Conservation (phyloP, 2,113 vertebrate species). For the Gavialis gangeticus region DNA sequence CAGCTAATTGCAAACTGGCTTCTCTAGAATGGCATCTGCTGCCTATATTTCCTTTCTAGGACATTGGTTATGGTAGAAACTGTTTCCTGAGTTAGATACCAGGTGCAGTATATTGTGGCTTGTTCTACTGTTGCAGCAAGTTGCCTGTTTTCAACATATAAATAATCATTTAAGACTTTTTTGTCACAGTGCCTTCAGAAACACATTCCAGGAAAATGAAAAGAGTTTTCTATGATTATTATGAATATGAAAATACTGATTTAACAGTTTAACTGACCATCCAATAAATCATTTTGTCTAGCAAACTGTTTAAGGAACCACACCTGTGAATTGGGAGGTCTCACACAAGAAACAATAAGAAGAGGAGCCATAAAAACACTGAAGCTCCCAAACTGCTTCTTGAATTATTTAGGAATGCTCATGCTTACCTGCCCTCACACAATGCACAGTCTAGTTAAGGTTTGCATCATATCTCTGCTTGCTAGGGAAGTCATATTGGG, state of each 20-base stretch:
- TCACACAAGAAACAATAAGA: neutral
- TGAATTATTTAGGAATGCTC: conserved; percentile 1
- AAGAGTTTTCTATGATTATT: neutral
- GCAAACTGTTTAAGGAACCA: neutral
- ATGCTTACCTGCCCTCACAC: conserved; percentile 16
- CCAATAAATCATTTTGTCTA: neutral
- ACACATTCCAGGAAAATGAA: neutral
- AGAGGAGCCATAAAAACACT: neutral
- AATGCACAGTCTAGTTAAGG: neutral
- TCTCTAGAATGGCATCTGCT: neutral
- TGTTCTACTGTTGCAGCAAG: neutral
- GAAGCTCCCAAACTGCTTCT: neutral
- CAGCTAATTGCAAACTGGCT: neutral
- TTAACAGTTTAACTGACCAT: neutral
- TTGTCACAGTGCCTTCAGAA: fast-evolving
- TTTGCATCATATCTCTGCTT: neutral
- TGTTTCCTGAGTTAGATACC: neutral
- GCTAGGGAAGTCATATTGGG: neutral
- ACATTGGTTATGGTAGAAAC: neutral
- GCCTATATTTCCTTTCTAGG: neutral
- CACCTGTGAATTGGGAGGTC: neutral
- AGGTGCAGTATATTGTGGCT: neutral
- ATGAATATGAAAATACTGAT: neutral
- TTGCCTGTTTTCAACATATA: neutral
- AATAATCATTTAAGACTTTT: neutral